phyloP scores from a whole-genome alignment of 2,797 vertebrate genomes.

The Sebastes oblongus region DNA sequence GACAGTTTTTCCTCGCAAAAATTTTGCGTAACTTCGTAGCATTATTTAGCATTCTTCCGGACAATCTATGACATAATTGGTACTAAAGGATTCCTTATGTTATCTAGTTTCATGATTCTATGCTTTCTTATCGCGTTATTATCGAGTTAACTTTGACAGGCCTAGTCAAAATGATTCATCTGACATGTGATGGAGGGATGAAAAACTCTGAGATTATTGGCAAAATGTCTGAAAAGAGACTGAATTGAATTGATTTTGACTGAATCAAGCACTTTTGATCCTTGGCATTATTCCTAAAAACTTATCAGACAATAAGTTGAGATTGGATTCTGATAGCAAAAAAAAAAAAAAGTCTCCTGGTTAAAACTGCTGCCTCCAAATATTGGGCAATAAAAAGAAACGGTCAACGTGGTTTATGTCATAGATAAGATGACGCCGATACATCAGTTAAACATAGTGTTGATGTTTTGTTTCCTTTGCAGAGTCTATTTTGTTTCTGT shows the following conservation, averaged over 20 bases:
- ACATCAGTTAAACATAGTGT: not conserved
- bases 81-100: no score
- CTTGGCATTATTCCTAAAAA: not conserved
- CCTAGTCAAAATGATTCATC: not conserved
- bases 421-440: not conserved
- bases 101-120: no score
- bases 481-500: not conserved
- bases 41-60: no score
- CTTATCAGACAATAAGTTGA: not conserved
- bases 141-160: no score
- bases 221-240: constrained; percentile 1
- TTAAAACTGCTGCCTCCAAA: not conserved
- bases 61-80: no score
- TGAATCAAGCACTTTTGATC: not conserved
- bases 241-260: constrained; percentile 8
- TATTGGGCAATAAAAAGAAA: not conserved
- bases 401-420: not conserved
- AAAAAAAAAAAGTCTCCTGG: not conserved
- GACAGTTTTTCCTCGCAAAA: no score
- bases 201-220: not conserved
- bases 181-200: not conserved
- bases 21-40: no score
- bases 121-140: no score
- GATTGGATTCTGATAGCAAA: not conserved
- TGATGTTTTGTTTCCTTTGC: not conserved